Evolutionary conservation across 2,888 invertebrate species (phyloP), one percentile per base, ranked within the genome.

Genomic region (Agrotis ipsilon): DNA sequence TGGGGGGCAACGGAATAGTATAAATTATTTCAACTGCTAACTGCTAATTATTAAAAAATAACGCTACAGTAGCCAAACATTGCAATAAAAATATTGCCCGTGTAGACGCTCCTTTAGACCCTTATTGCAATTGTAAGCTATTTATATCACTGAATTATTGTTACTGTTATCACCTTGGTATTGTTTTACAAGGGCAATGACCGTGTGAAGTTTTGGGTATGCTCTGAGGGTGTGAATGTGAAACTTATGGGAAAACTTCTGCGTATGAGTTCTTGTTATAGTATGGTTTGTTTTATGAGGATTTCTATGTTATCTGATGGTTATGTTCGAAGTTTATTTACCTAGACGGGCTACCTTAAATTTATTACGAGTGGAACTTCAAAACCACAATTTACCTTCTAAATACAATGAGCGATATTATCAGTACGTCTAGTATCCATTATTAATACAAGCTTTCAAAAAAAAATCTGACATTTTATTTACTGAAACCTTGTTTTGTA

Each of bases 81-180:
- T 27, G 27, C 27, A 27, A 27, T 27, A 32, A 32, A 32, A 32
- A 32, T 32, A 39, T 39, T 39, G 39, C 39, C 39, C 9, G 39
- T 39, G 39, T 11, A 39, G 39, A 39, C 39, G 39, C 11, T 11
- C 39, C 39, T 39, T 39, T 39, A 39, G 69, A 61, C 63, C 55
- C 72, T 75, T 75, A 84, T 82, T 82, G 82, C 84, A 82, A 74
- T 69, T 82, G 68, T 82, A 51, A 59, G 68, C 63, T 82, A 81
- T 82, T 82, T 84, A 82, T 78, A 71, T 62, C 61, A 51, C 43
- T 82, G 67, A 82, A 71, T 65, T 78, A 84, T 78, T 68, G 61
- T 77, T 81, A 78, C 74, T 69, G 67, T 71, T 81, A 71, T 82
- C 75, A 84, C 82, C 79, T 81, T 69, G 18, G 68, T 82, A 67